Evolutionary conservation across 2,797 vertebrate genomes (phyloP), one percentile per base, ranked within the genome.

Genomic region (Threskiornis aethiopicus): DNA sequence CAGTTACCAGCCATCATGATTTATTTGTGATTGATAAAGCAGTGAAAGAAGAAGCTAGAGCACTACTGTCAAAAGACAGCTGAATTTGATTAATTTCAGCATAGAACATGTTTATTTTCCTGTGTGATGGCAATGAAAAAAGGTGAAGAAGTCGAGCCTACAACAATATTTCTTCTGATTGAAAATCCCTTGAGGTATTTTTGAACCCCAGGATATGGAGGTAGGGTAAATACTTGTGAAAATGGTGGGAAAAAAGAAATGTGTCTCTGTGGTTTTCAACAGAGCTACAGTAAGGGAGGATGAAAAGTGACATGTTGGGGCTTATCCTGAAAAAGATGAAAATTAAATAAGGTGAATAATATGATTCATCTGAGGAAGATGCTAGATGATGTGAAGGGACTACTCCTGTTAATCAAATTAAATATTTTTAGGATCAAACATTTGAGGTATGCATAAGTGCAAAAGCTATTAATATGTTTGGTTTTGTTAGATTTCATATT

Each of bases 1-100:
- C 41, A 54, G 75, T 44, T 92, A 66, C 46, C 26, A 54, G 79
- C 39, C 41, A 51, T 87, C 83, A 66, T 84, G 89, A 81, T 94
- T 93, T 94, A 95, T 95, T 76, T 82, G 80, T 94, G 94, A 95
- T 76, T 91, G 91, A 95, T 96, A 91, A 95, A 92, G 92, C 84
- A 87, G n/a, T 64, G 75, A 90, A 94, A 91, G 91, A 91, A 95
- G 89, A 66, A 69, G 55, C 39, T 82, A 49, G 55, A 93, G 41
- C 46, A 76, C 77, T 61, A 81, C 25, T 87, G 73, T 75, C 80
- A 75, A 62, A 93, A 79, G 62, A 42, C 42, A 1, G 6, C 69
- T 46, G 65, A 84, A 79, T 91, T 59, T 95, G 62, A 94, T 94
- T 94, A 91, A 95, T 94, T 88, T 94, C 51, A 57, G 42, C 54